A percentile compares a stretch with the other conserved stretches of the same genome.
phyloP scores from a whole-genome alignment of 2,888 invertebrate genomes.

The Drosophila kambysellisi region DNA sequence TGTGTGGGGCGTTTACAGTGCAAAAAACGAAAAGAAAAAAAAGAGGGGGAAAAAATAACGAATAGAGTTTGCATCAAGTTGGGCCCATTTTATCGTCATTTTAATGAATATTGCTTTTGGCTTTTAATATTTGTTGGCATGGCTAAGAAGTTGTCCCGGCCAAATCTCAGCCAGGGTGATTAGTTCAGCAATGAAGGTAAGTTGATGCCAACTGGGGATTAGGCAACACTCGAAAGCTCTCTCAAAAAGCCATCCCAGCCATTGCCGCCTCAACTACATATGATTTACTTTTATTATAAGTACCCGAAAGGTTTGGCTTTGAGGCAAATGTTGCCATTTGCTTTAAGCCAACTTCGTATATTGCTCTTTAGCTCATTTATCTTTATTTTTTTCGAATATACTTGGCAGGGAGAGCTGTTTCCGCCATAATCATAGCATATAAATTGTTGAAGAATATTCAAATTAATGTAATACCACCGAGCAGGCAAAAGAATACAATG shows the following conservation, averaged over 20 bases:
- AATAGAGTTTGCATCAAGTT: constrained; percentile 40
- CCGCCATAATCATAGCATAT: neutral
- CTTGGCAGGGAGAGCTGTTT: neutral
- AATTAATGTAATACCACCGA: neutral
- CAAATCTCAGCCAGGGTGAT: constrained; percentile 46
- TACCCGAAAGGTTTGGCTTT: neutral
- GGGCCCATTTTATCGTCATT: constrained; percentile 64
- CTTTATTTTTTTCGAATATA: neutral
- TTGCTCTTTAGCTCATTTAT: neutral
- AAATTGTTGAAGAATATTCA: neutral
- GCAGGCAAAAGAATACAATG: neutral
- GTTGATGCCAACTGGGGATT: constrained; percentile 36
- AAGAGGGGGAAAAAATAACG: neutral
- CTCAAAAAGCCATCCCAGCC: neutral
- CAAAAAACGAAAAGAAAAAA: constrained; percentile 11
- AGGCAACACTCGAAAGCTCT: neutral
- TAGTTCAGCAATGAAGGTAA: constrained; percentile 43
- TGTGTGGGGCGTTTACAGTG: constrained; percentile 19
- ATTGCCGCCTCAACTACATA: constrained; percentile 25
- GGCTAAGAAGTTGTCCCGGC: constrained; percentile 24
- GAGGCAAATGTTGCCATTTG: neutral
- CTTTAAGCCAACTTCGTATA: neutral
- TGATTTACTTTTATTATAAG: constrained; percentile 30
- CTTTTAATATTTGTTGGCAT: constrained; percentile 66
- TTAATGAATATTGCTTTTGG: constrained; percentile 78